Base-by-base conservation (phyloP, 2,113 vertebrate species). In the Spea bombifrons region DNA sequence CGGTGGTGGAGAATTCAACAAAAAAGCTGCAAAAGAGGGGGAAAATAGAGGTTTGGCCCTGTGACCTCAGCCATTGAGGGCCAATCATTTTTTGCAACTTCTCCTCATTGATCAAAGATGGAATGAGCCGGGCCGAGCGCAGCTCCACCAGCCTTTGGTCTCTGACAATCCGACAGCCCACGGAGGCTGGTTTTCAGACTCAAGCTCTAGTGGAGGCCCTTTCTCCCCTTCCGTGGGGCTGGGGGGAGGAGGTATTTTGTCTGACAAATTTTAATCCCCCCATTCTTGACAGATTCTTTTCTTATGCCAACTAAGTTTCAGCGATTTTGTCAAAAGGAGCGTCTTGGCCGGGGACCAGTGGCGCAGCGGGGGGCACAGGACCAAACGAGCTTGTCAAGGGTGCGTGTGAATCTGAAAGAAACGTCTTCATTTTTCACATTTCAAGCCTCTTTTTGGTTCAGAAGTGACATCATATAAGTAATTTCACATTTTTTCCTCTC, bases 331-430 rank as follows among this genome's bases (percentile, higher is more conserved):
- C 67, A 71, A 71, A 63, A 52, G 57, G 75, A 69, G 68, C 30
- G 46, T n/a, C 55, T 69, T 77, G 75, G 76, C 67, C 57, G 46
- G 12, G 17, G 59, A 44, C 76, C 76, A 78, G 57, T 3, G 8
- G 44, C 57, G 67, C 50, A 63, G 49, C 15, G 8, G 59, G 75
- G 89, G 89, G 90, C 91, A 89, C 88, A 90, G 87, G 81, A 76
- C 30, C 30, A 30, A 30, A 30, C 30, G 86, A 88, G 81, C 57
- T 70, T 30, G 59, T 92, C 90, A 90, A 88, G 87, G 6, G 76
- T 3, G 80, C 88, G 88, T 91, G 92, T 92, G 91, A 92, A 94
- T 92, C 92, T 86, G 90, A 87, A 91, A 89, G 88, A 92, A 92
- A 90, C 88, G 85, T 92, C 91, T 90, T 92, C 86, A 91, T 92